Evolutionary conservation across 2,888 invertebrate genomes (phyloP).

Genomic region (Polymixis flavicincta): DNA sequence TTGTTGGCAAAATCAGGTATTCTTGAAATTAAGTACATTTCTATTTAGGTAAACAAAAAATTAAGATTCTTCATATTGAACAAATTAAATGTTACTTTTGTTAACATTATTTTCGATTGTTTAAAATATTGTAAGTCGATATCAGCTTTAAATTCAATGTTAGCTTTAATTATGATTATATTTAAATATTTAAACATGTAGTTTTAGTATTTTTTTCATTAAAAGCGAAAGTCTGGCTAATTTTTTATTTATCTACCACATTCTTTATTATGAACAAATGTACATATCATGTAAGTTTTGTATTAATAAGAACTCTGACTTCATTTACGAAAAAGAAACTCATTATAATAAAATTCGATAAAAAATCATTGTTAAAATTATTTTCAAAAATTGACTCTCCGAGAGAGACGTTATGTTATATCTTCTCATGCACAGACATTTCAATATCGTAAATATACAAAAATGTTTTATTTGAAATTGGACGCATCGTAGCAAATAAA

Average conservation of each 20-base stretch:
- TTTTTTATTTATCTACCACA: conserved; percentile 61
- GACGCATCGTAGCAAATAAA: conserved; percentile 10
- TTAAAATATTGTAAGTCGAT: conserved; percentile 82
- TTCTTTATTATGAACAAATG: conserved; percentile 68
- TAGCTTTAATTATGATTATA: conserved; percentile 89
- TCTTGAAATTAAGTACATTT: conserved; percentile 46
- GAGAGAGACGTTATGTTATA: neutral
- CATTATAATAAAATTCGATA: neutral
- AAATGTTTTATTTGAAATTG: conserved; percentile 18
- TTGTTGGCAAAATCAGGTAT: conserved; percentile 52
- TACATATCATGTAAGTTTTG: conserved; percentile 73
- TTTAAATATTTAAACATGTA: conserved; percentile 76
- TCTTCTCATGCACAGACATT: neutral
- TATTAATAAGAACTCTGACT: conserved; percentile 59
- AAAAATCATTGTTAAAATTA: neutral
- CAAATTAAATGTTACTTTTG: conserved; percentile 53
- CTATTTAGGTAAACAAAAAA: conserved; percentile 44
- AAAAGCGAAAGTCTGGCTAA: conserved; percentile 50
- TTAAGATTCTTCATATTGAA: conserved; percentile 38
- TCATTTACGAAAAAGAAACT: conserved; percentile 21
- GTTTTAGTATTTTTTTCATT: conserved; percentile 62
- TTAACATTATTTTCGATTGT: conserved; percentile 65
- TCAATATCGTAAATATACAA: neutral
- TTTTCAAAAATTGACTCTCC: neutral
- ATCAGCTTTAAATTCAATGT: conserved; percentile 90